Percentiles rank a stretch among this genome's conserved stretches.
Evolutionary conservation across 2,888 invertebrate species (phyloP).

Genomic region (Andrena minutula): DNA sequence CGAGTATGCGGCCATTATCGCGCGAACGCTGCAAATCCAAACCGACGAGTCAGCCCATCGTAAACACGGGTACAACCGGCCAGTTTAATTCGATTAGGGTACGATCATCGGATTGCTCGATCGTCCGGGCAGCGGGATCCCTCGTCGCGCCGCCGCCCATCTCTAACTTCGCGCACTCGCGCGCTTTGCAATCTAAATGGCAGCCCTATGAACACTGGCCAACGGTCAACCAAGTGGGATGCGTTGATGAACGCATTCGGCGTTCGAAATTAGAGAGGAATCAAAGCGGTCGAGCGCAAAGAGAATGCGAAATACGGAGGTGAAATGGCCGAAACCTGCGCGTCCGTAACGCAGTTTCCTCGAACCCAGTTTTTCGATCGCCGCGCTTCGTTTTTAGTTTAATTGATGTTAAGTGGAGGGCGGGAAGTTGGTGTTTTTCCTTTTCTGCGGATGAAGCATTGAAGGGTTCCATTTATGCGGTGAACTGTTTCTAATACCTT

Average conservation of each 20-base stretch:
- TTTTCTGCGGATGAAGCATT: too few relatives aligned
- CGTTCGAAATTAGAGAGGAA: not conserved
- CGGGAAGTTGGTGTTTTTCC: too few relatives aligned
- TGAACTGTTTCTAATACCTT: too few relatives aligned
- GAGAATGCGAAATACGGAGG: not conserved
- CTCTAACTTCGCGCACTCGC: slow-evolving; percentile 36
- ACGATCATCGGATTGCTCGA: slow-evolving; percentile 73
- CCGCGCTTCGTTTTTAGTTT: too few relatives aligned
- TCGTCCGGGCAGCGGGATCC: slow-evolving; percentile 67
- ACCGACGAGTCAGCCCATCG: slow-evolving; percentile 73
- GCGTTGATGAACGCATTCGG: slow-evolving; percentile 28
- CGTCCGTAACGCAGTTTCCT: too few relatives aligned
- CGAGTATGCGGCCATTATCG: slow-evolving; percentile 64
- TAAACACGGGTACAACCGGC: slow-evolving; percentile 66
- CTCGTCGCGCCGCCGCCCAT: slow-evolving; percentile 36
- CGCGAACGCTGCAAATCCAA: slow-evolving; percentile 68
- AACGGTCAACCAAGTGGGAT: not conserved
- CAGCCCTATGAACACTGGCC: slow-evolving; percentile 15
- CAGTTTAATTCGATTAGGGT: slow-evolving; percentile 74
- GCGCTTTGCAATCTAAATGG: slow-evolving; percentile 30
- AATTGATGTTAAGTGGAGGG: too few relatives aligned
- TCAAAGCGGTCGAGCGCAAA: not conserved
- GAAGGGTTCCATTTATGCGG: too few relatives aligned
- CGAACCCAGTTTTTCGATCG: too few relatives aligned
- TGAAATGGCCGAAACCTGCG: not conserved